phyloP scores from a whole-genome alignment of 2,888 invertebrate genomes.

The Dasypogon diadema region DNA sequence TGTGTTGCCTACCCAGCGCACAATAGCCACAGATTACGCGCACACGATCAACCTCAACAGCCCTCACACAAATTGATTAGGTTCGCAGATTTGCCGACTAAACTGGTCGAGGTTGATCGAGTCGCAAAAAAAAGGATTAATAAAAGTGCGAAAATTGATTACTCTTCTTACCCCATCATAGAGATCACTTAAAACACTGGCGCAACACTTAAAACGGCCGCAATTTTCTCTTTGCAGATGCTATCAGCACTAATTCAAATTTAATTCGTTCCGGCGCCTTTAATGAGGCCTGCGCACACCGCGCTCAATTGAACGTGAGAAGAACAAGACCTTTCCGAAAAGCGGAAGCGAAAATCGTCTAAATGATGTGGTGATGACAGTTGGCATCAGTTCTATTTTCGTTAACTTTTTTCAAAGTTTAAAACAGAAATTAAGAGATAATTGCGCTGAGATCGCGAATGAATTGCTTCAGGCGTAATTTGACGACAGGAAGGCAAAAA shows the following conservation, averaged over 20 bases:
- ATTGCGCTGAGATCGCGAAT: background rate
- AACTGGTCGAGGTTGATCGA: background rate
- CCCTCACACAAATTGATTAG: constrained; percentile 17
- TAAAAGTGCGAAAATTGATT: background rate
- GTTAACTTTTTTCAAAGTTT: background rate
- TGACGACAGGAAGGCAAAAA: background rate
- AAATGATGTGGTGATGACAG: background rate
- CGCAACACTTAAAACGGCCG: background rate
- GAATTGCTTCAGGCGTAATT: background rate
- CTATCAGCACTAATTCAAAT: constrained; percentile 38
- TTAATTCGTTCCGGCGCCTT: constrained; percentile 39
- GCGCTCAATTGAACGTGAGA: constrained; percentile 11
- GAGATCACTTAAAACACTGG: background rate
- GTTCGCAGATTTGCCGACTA: background rate
- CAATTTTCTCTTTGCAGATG: background rate
- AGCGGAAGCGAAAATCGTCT: constrained; percentile 5
- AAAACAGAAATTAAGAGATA: background rate
- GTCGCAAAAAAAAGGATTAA: background rate
- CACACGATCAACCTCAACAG: background rate
- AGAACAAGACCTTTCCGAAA: constrained; percentile 11
- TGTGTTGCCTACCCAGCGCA: background rate
- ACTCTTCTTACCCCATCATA: constrained; percentile 7
- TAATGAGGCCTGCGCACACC: background rate
- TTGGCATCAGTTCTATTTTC: background rate
- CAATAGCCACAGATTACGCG: background rate